Conservation (phyloP, 2,797 vertebrate species). For the Australoheros facetus region DNA sequence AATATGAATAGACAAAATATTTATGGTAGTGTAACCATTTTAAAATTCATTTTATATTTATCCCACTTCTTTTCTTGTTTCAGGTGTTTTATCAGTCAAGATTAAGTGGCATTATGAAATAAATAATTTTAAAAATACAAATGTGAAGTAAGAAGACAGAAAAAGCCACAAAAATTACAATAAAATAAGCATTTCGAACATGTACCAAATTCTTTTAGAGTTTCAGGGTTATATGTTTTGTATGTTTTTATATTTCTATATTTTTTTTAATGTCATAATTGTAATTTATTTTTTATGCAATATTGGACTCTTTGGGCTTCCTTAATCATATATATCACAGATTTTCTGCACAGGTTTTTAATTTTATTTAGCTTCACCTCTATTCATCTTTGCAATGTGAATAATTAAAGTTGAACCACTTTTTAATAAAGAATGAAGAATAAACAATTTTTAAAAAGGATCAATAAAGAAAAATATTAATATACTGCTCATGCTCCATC, state of each 20-base stretch:
- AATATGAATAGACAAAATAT: neutral
- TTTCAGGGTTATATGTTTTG: neutral
- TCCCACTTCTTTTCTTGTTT: no score
- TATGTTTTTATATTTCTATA: neutral
- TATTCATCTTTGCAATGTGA: slow-evolving; percentile 27
- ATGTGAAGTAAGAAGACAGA: neutral
- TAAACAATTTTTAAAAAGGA: neutral
- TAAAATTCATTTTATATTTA: neutral
- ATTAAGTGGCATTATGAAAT: neutral
- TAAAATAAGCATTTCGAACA: neutral
- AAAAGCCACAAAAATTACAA: no score
- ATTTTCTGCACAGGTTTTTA: neutral
- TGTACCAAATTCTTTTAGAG: neutral
- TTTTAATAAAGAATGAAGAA: slow-evolving; percentile 6
- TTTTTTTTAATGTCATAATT: neutral
- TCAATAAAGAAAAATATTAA: neutral
- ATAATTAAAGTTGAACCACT: slow-evolving; percentile 43
- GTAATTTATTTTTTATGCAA: neutral
- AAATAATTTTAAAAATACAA: neutral
- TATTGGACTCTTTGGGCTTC: neutral
- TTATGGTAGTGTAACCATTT: neutral
- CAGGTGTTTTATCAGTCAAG: neutral
- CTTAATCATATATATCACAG: neutral
- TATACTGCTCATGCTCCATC: neutral
- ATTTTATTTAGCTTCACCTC: neutral